A percentile compares a stretch with the other conserved stretches of the same genome.
Evolutionary conservation across 1,140 invertebrate species (phyloP).

Genomic region (Lucilia sericata): DNA sequence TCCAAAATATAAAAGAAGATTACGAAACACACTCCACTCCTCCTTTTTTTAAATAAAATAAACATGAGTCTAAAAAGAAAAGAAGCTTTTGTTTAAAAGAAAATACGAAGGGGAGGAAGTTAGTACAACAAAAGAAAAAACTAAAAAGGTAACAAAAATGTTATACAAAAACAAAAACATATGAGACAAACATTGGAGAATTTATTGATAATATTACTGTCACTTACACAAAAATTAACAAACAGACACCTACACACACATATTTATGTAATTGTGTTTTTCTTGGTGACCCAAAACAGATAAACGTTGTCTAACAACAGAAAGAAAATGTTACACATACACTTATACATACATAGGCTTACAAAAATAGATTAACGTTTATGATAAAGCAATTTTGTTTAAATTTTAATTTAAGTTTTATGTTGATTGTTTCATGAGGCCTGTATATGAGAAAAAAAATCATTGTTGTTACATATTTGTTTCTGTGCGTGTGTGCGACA

Average conservation of each 20-base stretch:
- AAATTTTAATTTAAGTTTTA: constrained; percentile 30
- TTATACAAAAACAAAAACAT: constrained; percentile 1
- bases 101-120: too few species aligned
- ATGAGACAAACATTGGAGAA: constrained; percentile 4
- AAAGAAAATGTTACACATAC: neutral
- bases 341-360: neutral
- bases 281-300: neutral
- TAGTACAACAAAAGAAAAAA: neutral
- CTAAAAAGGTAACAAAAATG: constrained; percentile 4
- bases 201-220: neutral
- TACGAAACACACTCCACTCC: neutral
- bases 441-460: neutral
- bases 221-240: neutral
- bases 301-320: neutral
- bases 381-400: constrained; percentile 27
- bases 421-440: constrained; percentile 20
- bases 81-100: neutral
- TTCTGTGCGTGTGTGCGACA: too few species aligned
- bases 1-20: constrained; percentile 4
- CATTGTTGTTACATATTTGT: neutral
- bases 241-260: too few species aligned
- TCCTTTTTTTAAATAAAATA: neutral
- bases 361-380: constrained; percentile 11
- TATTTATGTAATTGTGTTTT: neutral
- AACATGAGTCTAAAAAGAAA: neutral